Evolutionary conservation across 2,797 vertebrate genomes (phyloP).

Genomic region (Luscinia megarhynchos): DNA sequence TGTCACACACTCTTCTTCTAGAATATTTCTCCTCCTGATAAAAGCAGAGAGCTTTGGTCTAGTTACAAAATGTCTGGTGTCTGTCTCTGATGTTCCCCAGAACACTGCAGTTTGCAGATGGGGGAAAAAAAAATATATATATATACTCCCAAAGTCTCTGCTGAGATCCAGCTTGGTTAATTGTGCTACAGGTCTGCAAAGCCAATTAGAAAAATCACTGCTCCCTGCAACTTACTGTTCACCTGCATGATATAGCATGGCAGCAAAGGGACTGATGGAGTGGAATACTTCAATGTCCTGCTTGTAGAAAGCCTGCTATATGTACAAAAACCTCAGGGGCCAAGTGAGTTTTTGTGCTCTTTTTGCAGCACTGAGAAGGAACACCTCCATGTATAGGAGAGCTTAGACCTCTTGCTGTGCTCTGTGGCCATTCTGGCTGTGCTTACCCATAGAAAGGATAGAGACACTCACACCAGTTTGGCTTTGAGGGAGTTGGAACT

Average conservation of each 20-base stretch:
- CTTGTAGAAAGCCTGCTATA: not conserved
- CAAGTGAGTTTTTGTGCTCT: not conserved
- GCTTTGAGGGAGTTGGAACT: not conserved
- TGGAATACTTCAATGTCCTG: not conserved
- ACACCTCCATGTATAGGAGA: not conserved
- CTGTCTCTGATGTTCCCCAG: not conserved
- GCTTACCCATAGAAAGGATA: accelerated
- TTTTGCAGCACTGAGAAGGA: not conserved
- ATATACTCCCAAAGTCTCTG: not conserved
- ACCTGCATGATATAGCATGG: accelerated
- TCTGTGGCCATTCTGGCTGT: not conserved
- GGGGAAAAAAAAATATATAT: accelerated
- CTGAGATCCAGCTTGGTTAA: not conserved
- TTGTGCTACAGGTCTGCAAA: not conserved
- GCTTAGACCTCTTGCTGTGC: not conserved
- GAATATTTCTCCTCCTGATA: not conserved
- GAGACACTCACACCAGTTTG: not conserved
- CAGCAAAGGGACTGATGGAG: not conserved
- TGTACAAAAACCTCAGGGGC: not conserved
- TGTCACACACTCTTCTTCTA: not conserved
- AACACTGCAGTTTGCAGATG: not conserved
- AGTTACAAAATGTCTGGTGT: not conserved
- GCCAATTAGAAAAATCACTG: not conserved
- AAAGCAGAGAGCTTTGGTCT: not conserved
- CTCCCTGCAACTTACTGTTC: not conserved